Percentiles rank a stretch among this genome's conserved stretches.
phyloP scores from a whole-genome alignment of 64 coral and sea anemone species.

The Actinia equina region DNA sequence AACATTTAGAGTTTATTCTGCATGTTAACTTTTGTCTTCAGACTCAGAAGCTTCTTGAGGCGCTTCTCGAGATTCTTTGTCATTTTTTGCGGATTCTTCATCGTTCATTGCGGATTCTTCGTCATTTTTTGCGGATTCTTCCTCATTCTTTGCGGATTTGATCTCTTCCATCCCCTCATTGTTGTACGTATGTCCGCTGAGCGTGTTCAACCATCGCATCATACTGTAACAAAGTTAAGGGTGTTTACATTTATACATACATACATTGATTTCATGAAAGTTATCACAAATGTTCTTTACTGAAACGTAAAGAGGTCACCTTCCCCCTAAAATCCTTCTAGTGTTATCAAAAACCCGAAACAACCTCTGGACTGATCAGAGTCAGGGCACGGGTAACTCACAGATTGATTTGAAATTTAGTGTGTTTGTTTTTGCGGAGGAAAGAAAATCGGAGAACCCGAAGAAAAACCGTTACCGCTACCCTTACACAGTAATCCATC shows the following conservation, averaged over 20 bases:
- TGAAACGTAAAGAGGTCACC: too few relatives aligned
- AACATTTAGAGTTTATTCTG: neutral
- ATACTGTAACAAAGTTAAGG: slow-evolving; percentile 37
- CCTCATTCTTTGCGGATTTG: neutral
- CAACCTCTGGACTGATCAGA: too few relatives aligned
- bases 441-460: too few relatives aligned
- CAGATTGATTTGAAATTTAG: too few relatives aligned
- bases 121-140: neutral
- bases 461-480: too few relatives aligned
- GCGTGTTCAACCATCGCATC: slow-evolving; percentile 50
- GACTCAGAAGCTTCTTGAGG: neutral
- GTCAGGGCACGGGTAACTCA: too few relatives aligned
- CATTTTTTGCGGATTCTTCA: neutral
- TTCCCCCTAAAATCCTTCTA: too few relatives aligned
- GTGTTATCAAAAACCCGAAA: too few relatives aligned
- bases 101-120: neutral
- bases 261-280: neutral
- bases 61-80: neutral
- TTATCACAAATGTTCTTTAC: neutral
- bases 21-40: neutral
- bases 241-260: neutral
- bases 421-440: too few relatives aligned
- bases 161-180: slow-evolving; percentile 54
- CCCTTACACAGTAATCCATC: too few relatives aligned
- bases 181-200: slow-evolving; percentile 39